phyloP scores from a whole-genome alignment of 1,140 invertebrate species.

The Drosophila truncata region DNA sequence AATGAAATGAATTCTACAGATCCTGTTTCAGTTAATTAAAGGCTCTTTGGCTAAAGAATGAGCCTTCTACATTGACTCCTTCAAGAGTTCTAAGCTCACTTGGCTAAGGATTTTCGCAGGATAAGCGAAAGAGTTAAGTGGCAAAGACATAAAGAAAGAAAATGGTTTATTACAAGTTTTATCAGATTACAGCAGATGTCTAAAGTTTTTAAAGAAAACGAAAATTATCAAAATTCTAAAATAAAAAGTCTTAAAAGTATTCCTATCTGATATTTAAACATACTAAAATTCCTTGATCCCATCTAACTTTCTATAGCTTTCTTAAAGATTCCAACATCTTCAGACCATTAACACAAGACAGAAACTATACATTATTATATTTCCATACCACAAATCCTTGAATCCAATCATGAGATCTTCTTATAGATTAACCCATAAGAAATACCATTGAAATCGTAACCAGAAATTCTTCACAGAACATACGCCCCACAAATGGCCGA shows the following conservation, averaged over 20 bases:
- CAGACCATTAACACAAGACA: neutral
- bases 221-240: neutral
- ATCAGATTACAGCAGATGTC: neutral
- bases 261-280: neutral
- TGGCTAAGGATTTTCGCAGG: constrained; percentile 40
- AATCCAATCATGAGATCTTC: neutral
- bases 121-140: constrained; percentile 35
- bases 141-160: neutral
- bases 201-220: neutral
- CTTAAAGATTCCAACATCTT: neutral
- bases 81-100: neutral
- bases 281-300: neutral
- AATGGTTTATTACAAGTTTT: neutral
- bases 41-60: constrained; percentile 1
- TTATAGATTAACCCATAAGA: neutral
- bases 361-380: neutral
- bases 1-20: neutral
- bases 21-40: neutral
- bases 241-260: neutral
- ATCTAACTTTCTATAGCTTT: neutral
- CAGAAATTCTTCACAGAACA: constrained; percentile 15
- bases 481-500: constrained; percentile 13
- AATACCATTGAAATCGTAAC: neutral
- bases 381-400: neutral
- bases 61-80: constrained; percentile 16